Conservation (phyloP, 2,113 vertebrate species). For the Miniopterus natalensis region DNA sequence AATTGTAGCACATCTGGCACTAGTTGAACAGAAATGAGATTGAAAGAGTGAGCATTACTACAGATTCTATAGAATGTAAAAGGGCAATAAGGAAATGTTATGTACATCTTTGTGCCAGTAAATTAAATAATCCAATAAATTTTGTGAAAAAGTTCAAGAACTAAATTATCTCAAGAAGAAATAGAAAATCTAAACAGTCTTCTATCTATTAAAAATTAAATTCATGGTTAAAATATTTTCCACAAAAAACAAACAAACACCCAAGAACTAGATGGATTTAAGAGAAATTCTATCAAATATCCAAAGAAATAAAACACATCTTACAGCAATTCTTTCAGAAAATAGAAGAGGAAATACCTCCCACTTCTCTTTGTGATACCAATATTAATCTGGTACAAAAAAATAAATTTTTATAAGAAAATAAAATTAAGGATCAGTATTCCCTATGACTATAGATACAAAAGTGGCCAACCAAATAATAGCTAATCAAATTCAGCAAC, state of each 20-base stretch:
- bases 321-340: not conserved
- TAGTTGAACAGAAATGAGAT: not conserved
- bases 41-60: not conserved
- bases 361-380: not conserved
- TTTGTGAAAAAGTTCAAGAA: not conserved
- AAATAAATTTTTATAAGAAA: not conserved
- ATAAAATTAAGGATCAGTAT: not conserved
- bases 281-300: slow-evolving; percentile 29
- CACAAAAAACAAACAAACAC: not conserved
- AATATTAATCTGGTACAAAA: not conserved
- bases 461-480: not conserved
- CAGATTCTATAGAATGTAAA: not conserved
- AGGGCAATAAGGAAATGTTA: not conserved
- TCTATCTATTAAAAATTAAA: not conserved
- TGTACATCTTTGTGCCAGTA: not conserved
- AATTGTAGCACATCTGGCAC: not conserved
- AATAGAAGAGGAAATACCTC: not conserved
- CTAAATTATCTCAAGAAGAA: not conserved
- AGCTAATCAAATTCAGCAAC: not conserved
- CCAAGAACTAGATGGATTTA: not conserved
- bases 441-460: not conserved
- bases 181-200: not conserved
- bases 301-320: not conserved
- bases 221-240: slow-evolving; percentile 20
- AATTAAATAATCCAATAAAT: slow-evolving; percentile 11